Evolutionary conservation across 2,888 invertebrate species (phyloP), one percentile per base, ranked within the genome.

Genomic region (Gryllus longicercus): DNA sequence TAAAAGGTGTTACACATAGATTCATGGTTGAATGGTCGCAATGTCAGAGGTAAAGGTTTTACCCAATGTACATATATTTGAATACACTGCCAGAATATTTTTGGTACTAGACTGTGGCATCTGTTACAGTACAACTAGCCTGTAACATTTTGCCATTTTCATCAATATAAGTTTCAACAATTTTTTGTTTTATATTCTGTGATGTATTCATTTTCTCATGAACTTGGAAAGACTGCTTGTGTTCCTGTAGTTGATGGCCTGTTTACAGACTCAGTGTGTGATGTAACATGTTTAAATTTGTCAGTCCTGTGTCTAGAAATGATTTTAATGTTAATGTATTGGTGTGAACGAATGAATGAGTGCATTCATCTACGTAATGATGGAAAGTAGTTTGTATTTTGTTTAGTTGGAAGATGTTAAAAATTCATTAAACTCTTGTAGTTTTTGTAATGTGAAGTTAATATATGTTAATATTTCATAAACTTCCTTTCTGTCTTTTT

Each of bases 1-100:
- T 76, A 76, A 79, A 78, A 78, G 49, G 23, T 78, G 74, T 78
- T 63, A 18, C 16, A 18, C 16, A 18, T 63, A 63, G 63, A 18
- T 63, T 63, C n/a, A 63, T 63, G 63, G 14, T 14, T 63, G n/a
- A 18, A 18, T 14, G n/a, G 63, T 63, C n/a, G 63, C 14, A n/a
- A 63, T 63, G 16, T 63, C n/a, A n/a, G 63, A 63, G n/a, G 63
- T 14, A 18, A 63, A 63, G n/a, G 63, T 63, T 63, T 63, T 63
- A 63, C 63, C 63, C 63, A 63, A 63, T 63, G 63, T 63, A 63
- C 63, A 63, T 63, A 63, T 18, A 63, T 38, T 63, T 63, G 63
- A 63, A 63, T 14, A 63, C 63, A 63, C 63, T 63, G 63, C 63
- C 63, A 63, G 63, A 14, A 63, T 63, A 63, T 63, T 63, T 63